These are phyloP conservation scores for Poliocrania exsul DNA, from an alignment of 2,797 vertebrate species.

Conservation along the genomic window DNA sequence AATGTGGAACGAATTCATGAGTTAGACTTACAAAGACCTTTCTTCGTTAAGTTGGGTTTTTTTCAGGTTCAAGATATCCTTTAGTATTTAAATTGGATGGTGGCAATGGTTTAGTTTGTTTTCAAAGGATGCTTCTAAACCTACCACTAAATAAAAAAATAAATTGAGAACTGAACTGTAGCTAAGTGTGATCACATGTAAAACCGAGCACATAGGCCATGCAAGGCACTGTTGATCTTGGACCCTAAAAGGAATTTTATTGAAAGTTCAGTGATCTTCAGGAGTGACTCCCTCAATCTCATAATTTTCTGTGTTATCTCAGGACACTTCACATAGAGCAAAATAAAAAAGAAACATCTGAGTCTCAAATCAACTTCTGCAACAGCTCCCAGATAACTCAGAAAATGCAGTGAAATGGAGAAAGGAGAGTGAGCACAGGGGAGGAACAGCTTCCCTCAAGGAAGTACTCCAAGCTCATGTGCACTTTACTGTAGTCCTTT, in stretches of 20 bases:
- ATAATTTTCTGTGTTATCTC: neutral
- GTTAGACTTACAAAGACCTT: neutral
- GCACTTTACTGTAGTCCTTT: neutral
- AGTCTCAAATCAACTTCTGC: neutral
- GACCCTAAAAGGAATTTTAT: neutral
- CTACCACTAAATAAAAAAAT: neutral
- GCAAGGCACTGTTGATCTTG: constrained; percentile 16
- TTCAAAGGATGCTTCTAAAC: constrained; percentile 6
- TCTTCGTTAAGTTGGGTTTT: accelerated
- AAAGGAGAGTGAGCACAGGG: neutral
- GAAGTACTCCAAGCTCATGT: neutral
- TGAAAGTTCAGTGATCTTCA: constrained; percentile 6
- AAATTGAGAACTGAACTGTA: neutral
- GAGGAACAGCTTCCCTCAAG: neutral
- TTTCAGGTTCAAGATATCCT: neutral
- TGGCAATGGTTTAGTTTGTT: neutral
- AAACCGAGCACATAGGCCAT: neutral
- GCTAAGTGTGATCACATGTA: neutral
- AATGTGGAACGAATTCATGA: neutral
- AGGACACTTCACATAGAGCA: neutral
- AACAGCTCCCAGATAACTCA: neutral
- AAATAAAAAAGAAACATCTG: neutral
- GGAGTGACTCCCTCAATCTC: neutral
- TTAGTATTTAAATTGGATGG: neutral
- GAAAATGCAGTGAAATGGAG: neutral